Conservation (phyloP, 2,888 invertebrate species). For the Tanaodytes sp. region DNA sequence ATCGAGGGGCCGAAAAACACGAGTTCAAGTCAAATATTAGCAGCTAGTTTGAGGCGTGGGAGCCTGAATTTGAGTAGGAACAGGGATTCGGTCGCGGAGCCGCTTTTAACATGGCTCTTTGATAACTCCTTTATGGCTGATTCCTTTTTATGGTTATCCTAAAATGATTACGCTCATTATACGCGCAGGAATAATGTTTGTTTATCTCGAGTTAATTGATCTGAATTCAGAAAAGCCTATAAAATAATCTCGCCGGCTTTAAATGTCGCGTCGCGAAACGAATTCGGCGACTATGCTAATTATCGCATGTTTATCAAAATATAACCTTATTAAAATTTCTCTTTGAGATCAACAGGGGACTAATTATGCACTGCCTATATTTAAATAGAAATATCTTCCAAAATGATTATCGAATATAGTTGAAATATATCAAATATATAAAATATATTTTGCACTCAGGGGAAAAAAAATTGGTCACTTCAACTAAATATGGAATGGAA, state of each 20-base stretch:
- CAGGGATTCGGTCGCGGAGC: constrained; percentile 1
- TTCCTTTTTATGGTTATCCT: constrained; percentile 47
- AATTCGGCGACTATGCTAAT: constrained; percentile 8
- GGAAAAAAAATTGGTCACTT: no score
- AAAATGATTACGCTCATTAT: constrained; percentile 43
- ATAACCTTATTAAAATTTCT: constrained; percentile 12
- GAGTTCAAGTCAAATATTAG: constrained; percentile 42
- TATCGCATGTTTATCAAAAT: constrained; percentile 7
- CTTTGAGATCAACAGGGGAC: not conserved
- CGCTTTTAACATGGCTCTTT: constrained; percentile 31
- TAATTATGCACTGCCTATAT: no score
- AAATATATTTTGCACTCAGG: no score
- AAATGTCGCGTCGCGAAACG: constrained; percentile 1
- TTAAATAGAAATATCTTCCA: no score
- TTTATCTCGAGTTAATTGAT: constrained; percentile 43
- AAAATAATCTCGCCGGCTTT: constrained; percentile 23
- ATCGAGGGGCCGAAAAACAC: constrained; percentile 42
- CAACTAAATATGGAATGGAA: no score
- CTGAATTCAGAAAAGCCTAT: constrained; percentile 24
- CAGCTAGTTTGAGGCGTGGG: constrained; percentile 30
- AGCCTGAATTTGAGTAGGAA: constrained; percentile 14
- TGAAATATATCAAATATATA: no score
- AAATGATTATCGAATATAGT: no score
- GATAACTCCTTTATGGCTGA: constrained; percentile 42
- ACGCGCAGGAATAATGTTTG: constrained; percentile 34